phyloP scores from a whole-genome alignment of 2,797 vertebrate species.

The Pseudopleuronectes americanus region DNA sequence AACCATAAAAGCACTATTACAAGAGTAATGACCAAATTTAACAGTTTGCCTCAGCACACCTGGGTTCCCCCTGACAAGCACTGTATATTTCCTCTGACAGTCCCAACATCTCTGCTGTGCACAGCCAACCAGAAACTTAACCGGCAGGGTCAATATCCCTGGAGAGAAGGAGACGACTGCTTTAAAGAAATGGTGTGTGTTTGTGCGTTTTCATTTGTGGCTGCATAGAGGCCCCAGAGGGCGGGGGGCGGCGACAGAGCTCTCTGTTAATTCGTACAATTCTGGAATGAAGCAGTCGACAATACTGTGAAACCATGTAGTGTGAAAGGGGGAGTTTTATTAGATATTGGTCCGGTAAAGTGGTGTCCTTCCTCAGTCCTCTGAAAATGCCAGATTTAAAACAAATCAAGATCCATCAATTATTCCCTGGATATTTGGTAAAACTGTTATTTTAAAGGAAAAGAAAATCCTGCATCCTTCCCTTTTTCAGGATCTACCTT shows the following conservation, averaged over 20 bases:
- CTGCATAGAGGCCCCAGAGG: slow-evolving; percentile 41
- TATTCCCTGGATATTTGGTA: too few relatives aligned
- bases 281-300: slow-evolving; percentile 22
- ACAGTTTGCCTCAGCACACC: slow-evolving; percentile 93
- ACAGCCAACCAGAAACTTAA: slow-evolving; percentile 70
- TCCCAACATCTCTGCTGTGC: slow-evolving; percentile 65
- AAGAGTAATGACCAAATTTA: slow-evolving; percentile 97
- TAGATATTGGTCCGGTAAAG: not conserved
- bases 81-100: slow-evolving; percentile 73
- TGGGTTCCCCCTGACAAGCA: slow-evolving; percentile 87
- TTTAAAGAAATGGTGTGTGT: slow-evolving; percentile 53
- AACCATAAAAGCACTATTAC: slow-evolving; percentile 85
- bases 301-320: not conserved
- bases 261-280: slow-evolving; percentile 36
- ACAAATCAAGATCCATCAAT: too few relatives aligned
- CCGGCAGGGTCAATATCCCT: slow-evolving; percentile 75
- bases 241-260: slow-evolving; percentile 11
- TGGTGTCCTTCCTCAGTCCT: not conserved
- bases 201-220: slow-evolving; percentile 63
- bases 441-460: too few relatives aligned
- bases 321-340: not conserved
- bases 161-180: slow-evolving; percentile 44
- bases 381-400: too few relatives aligned
- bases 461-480: too few relatives aligned
- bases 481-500: too few relatives aligned